These are phyloP conservation scores for Forficula auricularia DNA, from an alignment of 1,140 invertebrate genomes.

Conservation along the genomic window DNA sequence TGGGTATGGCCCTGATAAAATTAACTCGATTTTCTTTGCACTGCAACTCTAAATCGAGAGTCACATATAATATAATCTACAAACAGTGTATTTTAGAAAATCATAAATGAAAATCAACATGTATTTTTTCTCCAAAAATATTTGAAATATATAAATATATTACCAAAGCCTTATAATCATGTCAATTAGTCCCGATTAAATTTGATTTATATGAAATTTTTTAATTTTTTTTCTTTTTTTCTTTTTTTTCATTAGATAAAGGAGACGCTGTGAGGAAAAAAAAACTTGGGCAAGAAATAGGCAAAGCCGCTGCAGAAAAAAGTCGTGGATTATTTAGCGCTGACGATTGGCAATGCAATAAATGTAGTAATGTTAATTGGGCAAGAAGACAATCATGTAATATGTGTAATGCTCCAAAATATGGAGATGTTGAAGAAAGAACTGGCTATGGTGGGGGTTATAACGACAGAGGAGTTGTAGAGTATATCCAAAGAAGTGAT, in stretches of 20 bases:
- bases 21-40: no score
- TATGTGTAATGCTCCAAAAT: constrained; percentile 96
- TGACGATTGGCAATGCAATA: constrained; percentile 98
- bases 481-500: constrained; percentile 76
- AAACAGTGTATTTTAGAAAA: no score
- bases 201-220: background rate
- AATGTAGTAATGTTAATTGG: constrained; percentile 99
- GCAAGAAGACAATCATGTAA: constrained; percentile 90
- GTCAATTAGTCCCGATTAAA: background rate
- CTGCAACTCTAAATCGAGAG: no score
- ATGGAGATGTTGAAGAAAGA: constrained; percentile 69
- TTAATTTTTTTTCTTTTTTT: background rate
- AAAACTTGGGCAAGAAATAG: constrained; percentile 90
- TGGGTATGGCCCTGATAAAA: no score
- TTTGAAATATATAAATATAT: background rate
- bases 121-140: no score
- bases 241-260: constrained; percentile 26
- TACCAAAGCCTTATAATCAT: background rate
- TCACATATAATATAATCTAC: no score
- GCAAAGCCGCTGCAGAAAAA: constrained; percentile 94
- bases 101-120: no score
- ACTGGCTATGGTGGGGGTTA: constrained; percentile 72
- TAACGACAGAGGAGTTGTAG: constrained; percentile 82
- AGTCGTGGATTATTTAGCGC: constrained; percentile 94
- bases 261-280: constrained; percentile 56